Evolutionary conservation across 2,888 invertebrate species (phyloP).

Genomic region (Mesopsocus fuscifrons): DNA sequence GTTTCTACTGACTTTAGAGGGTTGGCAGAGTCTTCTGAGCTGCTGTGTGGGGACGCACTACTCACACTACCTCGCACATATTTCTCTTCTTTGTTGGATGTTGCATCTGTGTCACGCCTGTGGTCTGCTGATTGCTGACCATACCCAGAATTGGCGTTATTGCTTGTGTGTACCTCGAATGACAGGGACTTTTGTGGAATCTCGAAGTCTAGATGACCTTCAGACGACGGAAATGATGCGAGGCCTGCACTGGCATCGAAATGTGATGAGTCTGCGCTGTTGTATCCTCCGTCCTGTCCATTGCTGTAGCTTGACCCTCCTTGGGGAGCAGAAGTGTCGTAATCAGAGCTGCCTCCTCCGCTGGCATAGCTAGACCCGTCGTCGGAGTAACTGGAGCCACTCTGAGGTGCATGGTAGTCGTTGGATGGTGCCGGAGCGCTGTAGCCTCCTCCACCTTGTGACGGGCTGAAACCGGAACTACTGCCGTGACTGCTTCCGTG

Average conservation of each 20-base stretch:
- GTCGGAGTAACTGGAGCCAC: not conserved
- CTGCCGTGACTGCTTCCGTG: not conserved
- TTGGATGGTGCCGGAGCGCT: not conserved
- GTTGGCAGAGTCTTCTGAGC: not conserved
- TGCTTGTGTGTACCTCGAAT: slow-evolving; percentile 1
- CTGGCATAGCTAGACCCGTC: not conserved
- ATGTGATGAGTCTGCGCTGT: too few species aligned
- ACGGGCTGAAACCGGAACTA: not conserved
- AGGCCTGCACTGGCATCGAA: not conserved
- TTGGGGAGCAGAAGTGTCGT: too few species aligned
- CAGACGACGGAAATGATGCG: not conserved
- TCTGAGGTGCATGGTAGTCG: not conserved
- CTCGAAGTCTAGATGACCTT: not conserved
- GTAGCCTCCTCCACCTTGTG: not conserved
- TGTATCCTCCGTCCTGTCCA: not conserved
- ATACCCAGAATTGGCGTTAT: not conserved
- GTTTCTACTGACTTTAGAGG: slow-evolving; percentile 2
- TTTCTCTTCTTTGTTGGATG: not conserved
- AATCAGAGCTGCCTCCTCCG: too few species aligned
- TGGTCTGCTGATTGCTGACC: not conserved
- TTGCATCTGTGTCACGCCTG: not conserved
- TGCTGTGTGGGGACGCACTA: slow-evolving; percentile 1
- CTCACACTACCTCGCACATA: slow-evolving; percentile 1
- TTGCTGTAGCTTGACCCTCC: too few species aligned
- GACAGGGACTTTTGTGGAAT: slow-evolving; percentile 4